These are phyloP conservation scores for Oxycera nigricornis DNA, from an alignment of 2,888 invertebrate genomes.

Conservation along the genomic window DNA sequence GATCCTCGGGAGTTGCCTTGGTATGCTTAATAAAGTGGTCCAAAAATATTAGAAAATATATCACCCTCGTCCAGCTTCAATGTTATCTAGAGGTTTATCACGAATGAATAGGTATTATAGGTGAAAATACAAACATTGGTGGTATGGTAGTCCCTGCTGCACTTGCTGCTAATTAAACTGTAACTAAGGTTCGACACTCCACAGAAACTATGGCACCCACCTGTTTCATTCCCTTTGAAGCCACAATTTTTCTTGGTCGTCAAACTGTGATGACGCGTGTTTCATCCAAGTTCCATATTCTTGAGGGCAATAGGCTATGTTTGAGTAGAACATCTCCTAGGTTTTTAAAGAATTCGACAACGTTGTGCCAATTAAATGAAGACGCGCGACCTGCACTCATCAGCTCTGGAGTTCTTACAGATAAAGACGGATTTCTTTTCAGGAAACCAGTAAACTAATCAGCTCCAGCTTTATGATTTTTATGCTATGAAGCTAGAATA, in stretches of 20 bases:
- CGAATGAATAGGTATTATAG: constrained; percentile 24
- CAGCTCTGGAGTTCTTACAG: neutral
- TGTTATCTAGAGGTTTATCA: constrained; percentile 1
- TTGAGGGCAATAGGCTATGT: neutral
- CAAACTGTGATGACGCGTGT: neutral
- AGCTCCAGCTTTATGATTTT: neutral
- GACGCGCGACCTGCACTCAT: neutral
- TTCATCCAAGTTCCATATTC: neutral
- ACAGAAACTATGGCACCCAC: constrained; percentile 55
- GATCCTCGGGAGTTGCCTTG: constrained; percentile 28
- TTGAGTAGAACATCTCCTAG: neutral
- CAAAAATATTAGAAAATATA: constrained; percentile 46
- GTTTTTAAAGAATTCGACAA: neutral
- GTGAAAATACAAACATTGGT: constrained; percentile 55
- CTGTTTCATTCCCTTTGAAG: constrained; percentile 47
- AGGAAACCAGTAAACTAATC: neutral
- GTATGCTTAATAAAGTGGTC: constrained; percentile 46
- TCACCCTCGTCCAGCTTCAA: constrained; percentile 47
- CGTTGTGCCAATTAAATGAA: neutral
- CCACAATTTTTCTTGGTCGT: neutral
- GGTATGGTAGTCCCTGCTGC: constrained; percentile 54
- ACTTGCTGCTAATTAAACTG: constrained; percentile 51
- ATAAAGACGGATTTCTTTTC: neutral
- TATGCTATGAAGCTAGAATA: neutral
- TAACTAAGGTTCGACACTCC: constrained; percentile 54